These are phyloP conservation scores for Scaptomyza reducta DNA, from an alignment of 2,888 invertebrate species.

Conservation along the genomic window DNA sequence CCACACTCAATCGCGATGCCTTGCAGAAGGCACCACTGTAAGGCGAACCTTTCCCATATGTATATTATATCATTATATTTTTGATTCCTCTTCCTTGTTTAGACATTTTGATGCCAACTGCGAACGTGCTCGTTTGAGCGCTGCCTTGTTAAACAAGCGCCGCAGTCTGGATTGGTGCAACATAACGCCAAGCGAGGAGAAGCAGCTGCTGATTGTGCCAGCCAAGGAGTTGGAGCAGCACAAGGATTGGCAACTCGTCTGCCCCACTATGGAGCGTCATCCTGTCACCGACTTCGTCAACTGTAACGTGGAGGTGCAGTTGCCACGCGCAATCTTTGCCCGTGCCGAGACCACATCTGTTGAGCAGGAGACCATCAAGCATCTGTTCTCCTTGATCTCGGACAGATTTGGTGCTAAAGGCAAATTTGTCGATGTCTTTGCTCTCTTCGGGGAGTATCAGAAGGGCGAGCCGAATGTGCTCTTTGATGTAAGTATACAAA, in stretches of 20 bases:
- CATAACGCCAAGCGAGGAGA: conserved; percentile 63
- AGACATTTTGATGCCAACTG: conserved; percentile 79
- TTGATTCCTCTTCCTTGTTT: background rate
- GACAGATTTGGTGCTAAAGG: conserved; percentile 80
- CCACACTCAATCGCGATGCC: conserved; percentile 68
- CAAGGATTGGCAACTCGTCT: conserved; percentile 81
- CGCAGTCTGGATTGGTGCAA: conserved; percentile 79
- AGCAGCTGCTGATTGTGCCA: conserved; percentile 77
- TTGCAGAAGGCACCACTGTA: conserved; percentile 80
- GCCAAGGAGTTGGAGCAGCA: conserved; percentile 76
- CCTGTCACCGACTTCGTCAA: conserved; percentile 78
- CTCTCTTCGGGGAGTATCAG: conserved; percentile 81
- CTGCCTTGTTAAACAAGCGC: conserved; percentile 80
- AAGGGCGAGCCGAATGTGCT: conserved; percentile 77
- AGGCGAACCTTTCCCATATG: conserved; percentile 52
- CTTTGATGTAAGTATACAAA: conserved; percentile 77
- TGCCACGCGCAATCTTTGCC: conserved; percentile 81
- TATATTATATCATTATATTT: no score
- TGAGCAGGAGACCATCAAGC: conserved; percentile 82
- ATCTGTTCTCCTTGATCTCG: conserved; percentile 81
- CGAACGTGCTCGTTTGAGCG: conserved; percentile 79
- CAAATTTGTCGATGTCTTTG: conserved; percentile 82
- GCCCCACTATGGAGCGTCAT: conserved; percentile 79
- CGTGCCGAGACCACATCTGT: conserved; percentile 70
- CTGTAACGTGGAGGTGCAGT: conserved; percentile 82